Conservation (phyloP, 1,140 invertebrate genomes). For the Callitettix versicolor region DNA sequence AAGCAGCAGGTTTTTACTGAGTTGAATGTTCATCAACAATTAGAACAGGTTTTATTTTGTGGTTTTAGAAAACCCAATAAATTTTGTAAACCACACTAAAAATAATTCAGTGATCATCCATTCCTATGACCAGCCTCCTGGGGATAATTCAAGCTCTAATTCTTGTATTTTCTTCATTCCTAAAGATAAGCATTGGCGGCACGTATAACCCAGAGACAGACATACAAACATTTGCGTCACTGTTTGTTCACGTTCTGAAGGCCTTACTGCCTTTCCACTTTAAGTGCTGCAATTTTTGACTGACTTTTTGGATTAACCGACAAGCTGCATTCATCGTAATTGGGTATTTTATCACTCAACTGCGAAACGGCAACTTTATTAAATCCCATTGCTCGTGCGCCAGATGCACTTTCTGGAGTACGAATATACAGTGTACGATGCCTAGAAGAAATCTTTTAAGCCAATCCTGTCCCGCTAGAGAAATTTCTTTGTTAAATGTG, state of each 20-base stretch:
- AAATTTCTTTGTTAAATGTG: not conserved
- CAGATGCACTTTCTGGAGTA: not conserved
- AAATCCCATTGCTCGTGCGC: constrained; percentile 17
- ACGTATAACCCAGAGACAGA: constrained; percentile 32
- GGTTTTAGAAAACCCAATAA: too few relatives aligned
- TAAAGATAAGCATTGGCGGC: constrained; percentile 36
- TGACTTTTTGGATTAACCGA: constrained; percentile 25
- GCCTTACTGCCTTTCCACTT: constrained; percentile 30
- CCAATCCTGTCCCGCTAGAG: constrained; percentile 17
- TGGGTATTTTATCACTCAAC: not conserved
- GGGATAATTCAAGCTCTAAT: constrained; percentile 9
- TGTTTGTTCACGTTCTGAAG: constrained; percentile 28
- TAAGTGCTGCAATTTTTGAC: constrained; percentile 23
- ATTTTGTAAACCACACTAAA: constrained; percentile 17
- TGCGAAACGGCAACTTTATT: not conserved
- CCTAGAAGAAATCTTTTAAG: constrained; percentile 26
- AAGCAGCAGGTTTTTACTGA: constrained; percentile 26
- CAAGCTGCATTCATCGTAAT: constrained; percentile 25
- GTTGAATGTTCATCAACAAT: constrained; percentile 31
- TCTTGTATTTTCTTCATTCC: constrained; percentile 25
- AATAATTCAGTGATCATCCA: constrained; percentile 30
- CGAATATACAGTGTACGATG: constrained; percentile 23
- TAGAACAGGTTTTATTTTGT: constrained; percentile 28
- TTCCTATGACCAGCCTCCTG: constrained; percentile 30
- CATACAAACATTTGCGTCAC: constrained; percentile 28